A percentile compares a stretch with the other conserved stretches of the same genome.
phyloP scores from a whole-genome alignment of 2,888 invertebrate genomes.

The Erynnis tages region DNA sequence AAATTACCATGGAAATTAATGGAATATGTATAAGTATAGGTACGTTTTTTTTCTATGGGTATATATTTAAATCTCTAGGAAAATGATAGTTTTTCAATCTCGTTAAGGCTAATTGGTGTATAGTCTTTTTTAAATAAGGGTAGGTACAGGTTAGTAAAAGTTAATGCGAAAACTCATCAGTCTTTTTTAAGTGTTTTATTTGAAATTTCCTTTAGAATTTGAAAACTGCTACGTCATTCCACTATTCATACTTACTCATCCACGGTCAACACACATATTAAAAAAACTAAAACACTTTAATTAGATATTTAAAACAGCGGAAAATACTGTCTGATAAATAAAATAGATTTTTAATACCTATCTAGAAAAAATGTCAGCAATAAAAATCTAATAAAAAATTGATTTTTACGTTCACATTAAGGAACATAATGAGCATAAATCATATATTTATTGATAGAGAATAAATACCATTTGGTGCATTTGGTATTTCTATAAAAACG shows the following conservation, averaged over 20 bases:
- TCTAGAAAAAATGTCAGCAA: conserved; percentile 28
- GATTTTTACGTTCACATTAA: conserved; percentile 46
- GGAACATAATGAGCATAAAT: conserved; percentile 46
- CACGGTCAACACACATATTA: no score
- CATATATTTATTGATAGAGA: conserved; percentile 60
- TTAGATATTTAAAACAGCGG: neutral
- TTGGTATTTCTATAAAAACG: conserved; percentile 52
- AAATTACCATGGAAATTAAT: neutral
- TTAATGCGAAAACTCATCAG: no score
- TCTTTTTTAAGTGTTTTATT: no score
- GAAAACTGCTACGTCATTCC: no score
- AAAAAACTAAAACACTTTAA: no score
- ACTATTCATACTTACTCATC: no score
- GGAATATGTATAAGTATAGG: neutral
- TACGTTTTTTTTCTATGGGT: neutral
- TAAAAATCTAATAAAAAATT: conserved; percentile 37
- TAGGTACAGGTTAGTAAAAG: no score
- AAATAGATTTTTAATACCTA: neutral
- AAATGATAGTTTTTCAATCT: no score
- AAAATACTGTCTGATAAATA: neutral
- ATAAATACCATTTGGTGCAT: conserved; percentile 59
- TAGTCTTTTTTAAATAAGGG: no score
- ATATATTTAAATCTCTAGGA: no score
- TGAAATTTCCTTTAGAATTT: no score
- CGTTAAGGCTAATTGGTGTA: no score